Percentiles rank a stretch among this genome's conserved stretches.
phyloP scores from a whole-genome alignment of 2,797 vertebrate species.

The Cossypha heuglini region DNA sequence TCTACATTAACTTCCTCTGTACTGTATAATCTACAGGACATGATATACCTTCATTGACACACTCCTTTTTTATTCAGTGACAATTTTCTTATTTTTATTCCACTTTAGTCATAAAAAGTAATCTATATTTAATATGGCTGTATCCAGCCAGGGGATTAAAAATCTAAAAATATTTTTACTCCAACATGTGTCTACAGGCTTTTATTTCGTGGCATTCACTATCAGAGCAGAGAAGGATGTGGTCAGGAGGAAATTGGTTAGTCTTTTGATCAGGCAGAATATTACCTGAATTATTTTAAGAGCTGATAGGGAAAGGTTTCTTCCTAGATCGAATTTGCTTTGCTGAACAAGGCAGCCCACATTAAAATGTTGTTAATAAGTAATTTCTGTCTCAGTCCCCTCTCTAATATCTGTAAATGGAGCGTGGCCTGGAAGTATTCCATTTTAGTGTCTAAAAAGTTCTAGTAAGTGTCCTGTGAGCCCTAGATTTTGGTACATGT shows the following conservation, averaged over 20 bases:
- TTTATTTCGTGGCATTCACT: background rate
- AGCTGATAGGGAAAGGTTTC: background rate
- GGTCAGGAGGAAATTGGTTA: slow-evolving; percentile 30
- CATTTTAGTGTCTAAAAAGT: background rate
- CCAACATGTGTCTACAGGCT: background rate
- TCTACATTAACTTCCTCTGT: background rate
- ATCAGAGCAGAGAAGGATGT: slow-evolving; percentile 16
- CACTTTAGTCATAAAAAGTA: slow-evolving; percentile 45
- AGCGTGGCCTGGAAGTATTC: background rate
- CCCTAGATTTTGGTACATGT: background rate
- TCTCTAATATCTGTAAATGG: background rate
- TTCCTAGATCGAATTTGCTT: background rate
- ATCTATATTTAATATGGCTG: slow-evolving; percentile 65
- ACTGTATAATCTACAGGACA: background rate
- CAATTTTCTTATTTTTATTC: slow-evolving; percentile 21
- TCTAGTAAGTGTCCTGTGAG: background rate
- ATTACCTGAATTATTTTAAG: slow-evolving; percentile 26
- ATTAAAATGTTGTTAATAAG: slow-evolving; percentile 52
- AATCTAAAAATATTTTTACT: slow-evolving; percentile 67
- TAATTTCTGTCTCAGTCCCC: background rate
- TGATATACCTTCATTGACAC: background rate
- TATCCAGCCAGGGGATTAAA: slow-evolving; percentile 56
- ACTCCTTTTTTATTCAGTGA: slow-evolving; percentile 2
- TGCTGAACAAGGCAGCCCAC: background rate
- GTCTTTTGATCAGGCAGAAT: slow-evolving; percentile 11